Conservation (phyloP, 2,888 invertebrate species). For the Odontomyia ornata region DNA sequence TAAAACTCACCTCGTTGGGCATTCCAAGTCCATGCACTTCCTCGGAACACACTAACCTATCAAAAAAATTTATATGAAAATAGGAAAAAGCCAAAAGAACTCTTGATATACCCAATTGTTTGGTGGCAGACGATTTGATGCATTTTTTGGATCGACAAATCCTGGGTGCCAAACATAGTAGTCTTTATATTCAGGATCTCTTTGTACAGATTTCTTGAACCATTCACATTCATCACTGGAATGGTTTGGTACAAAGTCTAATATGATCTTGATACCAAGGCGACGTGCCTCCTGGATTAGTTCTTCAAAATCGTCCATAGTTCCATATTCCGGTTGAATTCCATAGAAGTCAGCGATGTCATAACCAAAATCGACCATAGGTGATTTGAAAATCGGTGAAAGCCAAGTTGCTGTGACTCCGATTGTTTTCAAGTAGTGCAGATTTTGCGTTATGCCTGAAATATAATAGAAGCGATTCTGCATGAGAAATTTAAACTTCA, state of each 20-base stretch:
- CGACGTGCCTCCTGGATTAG: slow-evolving; percentile 65
- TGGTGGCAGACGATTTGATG: slow-evolving; percentile 59
- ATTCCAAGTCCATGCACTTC: slow-evolving; percentile 72
- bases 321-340: slow-evolving; percentile 73
- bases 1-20: slow-evolving; percentile 68
- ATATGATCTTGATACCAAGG: slow-evolving; percentile 65
- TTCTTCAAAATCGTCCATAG: slow-evolving; percentile 71
- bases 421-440: slow-evolving; percentile 67
- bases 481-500: too few species aligned
- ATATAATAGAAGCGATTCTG: too few species aligned
- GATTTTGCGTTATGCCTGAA: slow-evolving; percentile 67
- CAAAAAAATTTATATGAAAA: slow-evolving; percentile 45
- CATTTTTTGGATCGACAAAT: slow-evolving; percentile 4
- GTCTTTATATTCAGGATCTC: slow-evolving; percentile 69
- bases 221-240: slow-evolving; percentile 65
- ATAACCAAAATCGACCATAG: slow-evolving; percentile 74
- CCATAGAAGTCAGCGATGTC: slow-evolving; percentile 70
- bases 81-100: background rate
- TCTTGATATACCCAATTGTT: slow-evolving; percentile 66
- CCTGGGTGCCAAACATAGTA: slow-evolving; percentile 72
- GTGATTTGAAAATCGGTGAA: slow-evolving; percentile 72
- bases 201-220: slow-evolving; percentile 71
- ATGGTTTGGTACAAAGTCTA: slow-evolving; percentile 74
- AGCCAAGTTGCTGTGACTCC: slow-evolving; percentile 70
- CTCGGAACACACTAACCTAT: slow-evolving; percentile 64